These are phyloP conservation scores for Yponomeuta plumbellus DNA, from an alignment of 2,888 invertebrate species.

Conservation along the genomic window DNA sequence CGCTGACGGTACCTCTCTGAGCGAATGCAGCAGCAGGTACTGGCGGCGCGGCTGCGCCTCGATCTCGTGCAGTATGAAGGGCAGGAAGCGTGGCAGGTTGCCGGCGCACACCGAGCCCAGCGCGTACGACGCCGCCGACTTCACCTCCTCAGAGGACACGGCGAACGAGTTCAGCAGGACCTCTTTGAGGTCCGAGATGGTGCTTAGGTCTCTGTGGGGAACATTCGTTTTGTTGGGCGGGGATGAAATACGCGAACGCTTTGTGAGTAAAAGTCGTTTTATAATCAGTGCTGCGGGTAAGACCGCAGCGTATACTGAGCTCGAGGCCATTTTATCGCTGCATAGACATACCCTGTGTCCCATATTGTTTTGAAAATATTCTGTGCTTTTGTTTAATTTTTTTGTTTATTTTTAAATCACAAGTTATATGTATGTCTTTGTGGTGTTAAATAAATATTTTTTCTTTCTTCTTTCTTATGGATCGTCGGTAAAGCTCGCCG, in stretches of 20 bases:
- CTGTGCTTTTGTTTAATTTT: too few relatives aligned
- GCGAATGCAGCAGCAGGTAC: constrained; percentile 95
- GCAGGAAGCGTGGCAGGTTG: constrained; percentile 93
- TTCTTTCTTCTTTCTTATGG: too few relatives aligned
- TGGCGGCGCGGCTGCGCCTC: constrained; percentile 96
- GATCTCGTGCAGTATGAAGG: constrained; percentile 95
- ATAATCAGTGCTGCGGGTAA: too few relatives aligned
- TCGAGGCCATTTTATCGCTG: too few relatives aligned
- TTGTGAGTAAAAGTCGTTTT: too few relatives aligned
- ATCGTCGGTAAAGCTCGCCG: too few relatives aligned
- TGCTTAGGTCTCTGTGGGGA: constrained; percentile 82
- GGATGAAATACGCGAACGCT: not conserved
- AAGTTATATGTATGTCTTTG: too few relatives aligned
- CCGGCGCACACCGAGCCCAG: constrained; percentile 97
- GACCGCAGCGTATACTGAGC: too few relatives aligned
- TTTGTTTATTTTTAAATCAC: too few relatives aligned
- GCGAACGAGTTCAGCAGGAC: constrained; percentile 92
- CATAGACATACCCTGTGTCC: too few relatives aligned
- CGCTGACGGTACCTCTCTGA: constrained; percentile 87
- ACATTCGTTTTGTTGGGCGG: not conserved
- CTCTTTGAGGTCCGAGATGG: constrained; percentile 83
- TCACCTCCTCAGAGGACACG: constrained; percentile 96
- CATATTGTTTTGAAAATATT: too few relatives aligned
- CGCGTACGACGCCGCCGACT: constrained; percentile 97
- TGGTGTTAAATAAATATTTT: too few relatives aligned